Evolutionary conservation across 2,888 invertebrate species (phyloP), one percentile per base, ranked within the genome.

Genomic region (Mystacides longicornis): DNA sequence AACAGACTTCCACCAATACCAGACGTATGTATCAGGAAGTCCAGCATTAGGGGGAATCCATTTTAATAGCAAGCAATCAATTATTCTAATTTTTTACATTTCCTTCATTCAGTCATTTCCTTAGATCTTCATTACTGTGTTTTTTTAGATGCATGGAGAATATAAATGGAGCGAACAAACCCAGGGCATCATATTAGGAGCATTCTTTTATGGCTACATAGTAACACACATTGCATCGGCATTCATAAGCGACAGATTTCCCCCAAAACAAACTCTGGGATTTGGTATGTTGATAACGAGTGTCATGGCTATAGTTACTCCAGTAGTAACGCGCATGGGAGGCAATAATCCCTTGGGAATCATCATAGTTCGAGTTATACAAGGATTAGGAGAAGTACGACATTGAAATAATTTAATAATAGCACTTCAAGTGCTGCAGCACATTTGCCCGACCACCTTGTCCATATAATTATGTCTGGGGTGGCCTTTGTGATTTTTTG

Each of bases 201-300:
- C 89, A 0, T 92, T 93, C 70, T 93, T 89, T 72, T 90, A 88
- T 77, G 91, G 92, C 1, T 92, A 92, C 71, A 83, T 91, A 21
- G 67, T 87, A 1, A 87, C 87, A 0, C 88, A 88, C 65, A 66
- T 89, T 21, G 89, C 89, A 0, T 89, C 88, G 18, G 89, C 88
- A 14, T 74, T 77, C 71, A 65, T 82, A 51, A 87, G 92, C 0
- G 89, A 89, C 64, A 81, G 81, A 62, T 89, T 88, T 62, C 93
- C 93, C 19, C 93, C 92, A 16, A 93, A 93, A 69, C 87, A 89
- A 72, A 82, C 89, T 0, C 75, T 92, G 23, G 89, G 89, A 0
- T 73, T 89, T 52, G 93, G 93, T 45, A 86, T 93, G 19, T 72
- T 93, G 1, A 85, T 85, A 9, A 91, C 93, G 0, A 90, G 90